phyloP scores from a whole-genome alignment of 1,140 invertebrate species.

The Pantala flavescens region DNA sequence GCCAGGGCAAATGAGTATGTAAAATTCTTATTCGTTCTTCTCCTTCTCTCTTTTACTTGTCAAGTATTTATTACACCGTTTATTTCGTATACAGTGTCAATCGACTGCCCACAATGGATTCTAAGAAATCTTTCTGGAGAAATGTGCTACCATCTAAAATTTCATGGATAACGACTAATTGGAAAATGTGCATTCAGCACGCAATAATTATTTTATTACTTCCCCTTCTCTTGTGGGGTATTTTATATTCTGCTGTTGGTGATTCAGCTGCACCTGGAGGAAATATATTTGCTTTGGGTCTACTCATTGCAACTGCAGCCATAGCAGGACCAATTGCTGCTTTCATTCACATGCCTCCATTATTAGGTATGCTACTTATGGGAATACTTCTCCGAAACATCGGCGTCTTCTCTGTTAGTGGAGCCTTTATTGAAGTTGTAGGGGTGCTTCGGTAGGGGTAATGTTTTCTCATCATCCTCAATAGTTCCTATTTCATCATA shows the following conservation, averaged over 20 bases:
- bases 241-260: not conserved
- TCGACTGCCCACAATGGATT: too few species aligned
- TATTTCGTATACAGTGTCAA: too few species aligned
- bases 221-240: not conserved
- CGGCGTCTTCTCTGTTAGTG: conserved; percentile 13
- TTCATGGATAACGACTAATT: not conserved
- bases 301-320: not conserved
- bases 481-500: conserved; percentile 8
- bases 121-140: too few species aligned
- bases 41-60: too few species aligned
- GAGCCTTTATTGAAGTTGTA: conserved; percentile 14
- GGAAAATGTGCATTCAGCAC: not conserved
- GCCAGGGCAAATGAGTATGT: not conserved
- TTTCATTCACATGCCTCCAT: conserved; percentile 31
- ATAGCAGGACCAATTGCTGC: not conserved
- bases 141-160: too few species aligned
- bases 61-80: too few species aligned
- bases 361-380: conserved; percentile 36
- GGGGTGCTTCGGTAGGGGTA: conserved; percentile 14
- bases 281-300: not conserved
- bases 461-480: not conserved
- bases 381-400: conserved; percentile 34
- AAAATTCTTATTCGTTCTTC: too few species aligned
- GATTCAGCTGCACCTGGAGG: not conserved
- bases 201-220: not conserved